Evolutionary conservation across 2,113 vertebrate genomes (phyloP), one percentile per base, ranked within the genome.

Genomic region (Thunnus maccoyii): DNA sequence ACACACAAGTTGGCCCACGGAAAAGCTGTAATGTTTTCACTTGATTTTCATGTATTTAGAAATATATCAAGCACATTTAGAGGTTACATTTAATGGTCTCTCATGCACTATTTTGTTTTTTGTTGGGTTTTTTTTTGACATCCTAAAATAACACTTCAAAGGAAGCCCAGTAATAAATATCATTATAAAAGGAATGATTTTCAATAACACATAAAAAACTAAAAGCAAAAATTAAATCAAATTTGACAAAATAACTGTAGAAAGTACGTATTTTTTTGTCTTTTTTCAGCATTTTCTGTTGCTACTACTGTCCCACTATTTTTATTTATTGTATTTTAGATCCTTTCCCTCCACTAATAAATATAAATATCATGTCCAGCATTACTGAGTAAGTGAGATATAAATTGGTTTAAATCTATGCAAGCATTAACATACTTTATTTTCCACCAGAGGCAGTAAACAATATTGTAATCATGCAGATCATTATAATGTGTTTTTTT

Each of bases 1-100:
- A 2, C 4, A 0, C 8, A 70, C 47, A 41, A 1, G 11, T 36
- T 25, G 6, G 57, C 30, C 20, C 7, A 22, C 22, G 41, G 65
- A 65, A 55, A 46, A 71, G 52, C 44, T 51, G 27, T 0, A 25
- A 51, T 61, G n/a, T 30, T 72, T 50, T 25, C n/a, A 72, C 25
- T 47, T 54, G 0, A 12, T 64, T 15, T 62, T 20, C 1, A 9
- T 65, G 64, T 14, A 71, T 78, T 27, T 20, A 15, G 16, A 78
- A 62, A 67, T 55, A 17, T 22, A 17, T 54, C 7, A 55, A 50
- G 51, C 41, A 46, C 16, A 58, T 56, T 76, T 41, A 62, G 16
- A 57, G 12, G 7, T 58, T 36, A 20, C 13, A 2, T 72, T 12
- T 25, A 27, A 70, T 62, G 1, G 30, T 25, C 3, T 32, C 4